Percentiles rank a stretch among this genome's conserved stretches.
phyloP scores from a whole-genome alignment of 2,797 vertebrate genomes.

The Rhabdomys pumilio region DNA sequence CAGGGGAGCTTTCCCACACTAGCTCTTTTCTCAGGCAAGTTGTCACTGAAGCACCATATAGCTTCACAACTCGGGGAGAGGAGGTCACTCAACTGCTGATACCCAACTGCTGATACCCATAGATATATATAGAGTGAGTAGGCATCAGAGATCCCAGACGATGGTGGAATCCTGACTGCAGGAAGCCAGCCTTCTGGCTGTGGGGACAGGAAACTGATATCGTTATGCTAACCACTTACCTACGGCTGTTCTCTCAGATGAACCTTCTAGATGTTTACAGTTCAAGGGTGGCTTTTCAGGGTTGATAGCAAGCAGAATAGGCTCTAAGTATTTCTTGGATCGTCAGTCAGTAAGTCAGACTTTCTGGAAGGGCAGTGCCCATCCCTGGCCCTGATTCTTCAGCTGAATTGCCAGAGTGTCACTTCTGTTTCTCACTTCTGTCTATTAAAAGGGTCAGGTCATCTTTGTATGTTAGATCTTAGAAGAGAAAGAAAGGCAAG shows the following conservation, averaged over 20 bases:
- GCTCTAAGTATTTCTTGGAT: not conserved
- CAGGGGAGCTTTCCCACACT: not conserved
- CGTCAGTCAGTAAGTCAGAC: not conserved
- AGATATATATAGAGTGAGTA: not conserved
- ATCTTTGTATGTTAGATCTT: not conserved
- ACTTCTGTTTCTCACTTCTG: not conserved
- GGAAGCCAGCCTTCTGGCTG: not conserved
- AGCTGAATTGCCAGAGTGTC: too few species aligned
- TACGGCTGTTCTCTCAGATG: not conserved
- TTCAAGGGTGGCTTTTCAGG: not conserved
- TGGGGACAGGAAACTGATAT: not conserved
- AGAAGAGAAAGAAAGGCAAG: not conserved
- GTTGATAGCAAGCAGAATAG: not conserved
- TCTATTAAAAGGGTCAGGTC: not conserved
- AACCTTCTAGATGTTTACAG: constrained; percentile 22
- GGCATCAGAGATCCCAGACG: not conserved
- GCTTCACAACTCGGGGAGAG: fast-evolving
- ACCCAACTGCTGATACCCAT: not conserved
- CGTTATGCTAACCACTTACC: fast-evolving
- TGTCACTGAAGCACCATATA: not conserved
- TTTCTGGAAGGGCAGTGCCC: not conserved
- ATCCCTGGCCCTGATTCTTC: not conserved
- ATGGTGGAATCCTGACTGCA: not conserved
- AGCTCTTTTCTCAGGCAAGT: not conserved
- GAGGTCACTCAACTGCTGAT: not conserved